These are phyloP conservation scores for Campoletis sonorensis DNA, from an alignment of 1,140 invertebrate genomes.

Conservation along the genomic window DNA sequence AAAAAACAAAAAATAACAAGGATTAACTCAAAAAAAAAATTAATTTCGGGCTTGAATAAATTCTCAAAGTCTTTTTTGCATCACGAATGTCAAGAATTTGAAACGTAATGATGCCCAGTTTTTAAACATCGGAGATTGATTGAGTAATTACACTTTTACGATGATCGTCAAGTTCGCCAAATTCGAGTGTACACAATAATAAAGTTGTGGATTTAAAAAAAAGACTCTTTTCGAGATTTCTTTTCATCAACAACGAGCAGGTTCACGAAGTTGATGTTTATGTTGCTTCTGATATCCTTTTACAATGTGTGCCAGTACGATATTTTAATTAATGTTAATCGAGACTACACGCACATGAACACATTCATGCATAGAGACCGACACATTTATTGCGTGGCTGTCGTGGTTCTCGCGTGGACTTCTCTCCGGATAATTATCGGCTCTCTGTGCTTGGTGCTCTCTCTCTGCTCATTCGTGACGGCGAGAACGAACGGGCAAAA, in stretches of 20 bases:
- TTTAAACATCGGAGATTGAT: no score
- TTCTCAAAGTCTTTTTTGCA: background rate
- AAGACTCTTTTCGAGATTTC: background rate
- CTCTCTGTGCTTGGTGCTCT: slow-evolving; percentile 17
- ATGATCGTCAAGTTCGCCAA: no score
- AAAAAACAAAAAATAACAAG: background rate
- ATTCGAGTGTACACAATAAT: no score
- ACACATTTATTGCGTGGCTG: slow-evolving; percentile 6
- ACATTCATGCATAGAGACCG: no score
- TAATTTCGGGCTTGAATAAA: background rate
- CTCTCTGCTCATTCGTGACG: slow-evolving; percentile 9
- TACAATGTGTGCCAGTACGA: slow-evolving; percentile 26
- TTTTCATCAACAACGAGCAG: background rate
- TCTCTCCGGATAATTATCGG: slow-evolving; percentile 41
- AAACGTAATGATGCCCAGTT: no score
- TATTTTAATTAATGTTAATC: slow-evolving; percentile 45
- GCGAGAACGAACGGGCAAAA: slow-evolving; percentile 34
- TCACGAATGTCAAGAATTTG: background rate
- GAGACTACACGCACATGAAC: background rate
- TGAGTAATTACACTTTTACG: no score
- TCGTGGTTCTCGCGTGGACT: slow-evolving; percentile 28
- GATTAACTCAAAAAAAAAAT: background rate
- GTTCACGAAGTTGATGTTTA: slow-evolving; percentile 1
- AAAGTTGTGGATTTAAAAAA: background rate
- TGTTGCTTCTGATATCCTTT: slow-evolving; percentile 14